Base-by-base conservation (phyloP, 1,140 invertebrate genomes). In the Tetramorium parvispinum region DNA sequence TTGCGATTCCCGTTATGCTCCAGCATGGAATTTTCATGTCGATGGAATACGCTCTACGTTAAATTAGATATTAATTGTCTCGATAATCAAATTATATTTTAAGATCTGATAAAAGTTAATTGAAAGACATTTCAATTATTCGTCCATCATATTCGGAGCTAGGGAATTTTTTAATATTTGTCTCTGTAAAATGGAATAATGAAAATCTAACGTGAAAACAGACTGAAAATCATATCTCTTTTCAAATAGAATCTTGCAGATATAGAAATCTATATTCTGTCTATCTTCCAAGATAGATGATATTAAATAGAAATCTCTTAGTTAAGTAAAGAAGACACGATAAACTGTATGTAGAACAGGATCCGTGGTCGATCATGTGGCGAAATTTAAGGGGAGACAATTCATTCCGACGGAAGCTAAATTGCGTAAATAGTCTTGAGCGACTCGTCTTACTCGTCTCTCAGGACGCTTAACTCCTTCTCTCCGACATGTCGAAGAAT, bases 401-500 rank as follows among this genome's bases (percentile, higher is more conserved):
- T 88, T 85, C 53, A 71, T 82, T 86, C 37, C 59, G 65, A 27
- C 37, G 18, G 18, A 82, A 89, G 65, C 66, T 83, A 81, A 88
- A 92, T 88, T 87, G 88, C 89, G 87, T 92, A 92, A 93, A 91
- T 91, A 92, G 87, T 90, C 87, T 92, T 89, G 88, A 93, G 92
- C 66, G 79, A 87, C 81, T 88, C 88, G 87, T 93, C 89, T 94
- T 91, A 91, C 91, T 87, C 32, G 32, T 32, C 89, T 92, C 88
- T 88, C 59, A 63, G 57, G 32, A 49, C 51, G 40, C 46, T 79
- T 66, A 68, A 11, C 55, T 61, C 55, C 65, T 49, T 59, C 24
- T 11, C 27, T 57, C n/a, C 10, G 55, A 83, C 40, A 83, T 59
- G 32, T 43, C 79, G 78, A 51, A 73, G 79, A 87, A 81, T 81